Evolutionary conservation across 2,888 invertebrate genomes (phyloP), one percentile per base, ranked within the genome.

Genomic region (Drosophila birchii): DNA sequence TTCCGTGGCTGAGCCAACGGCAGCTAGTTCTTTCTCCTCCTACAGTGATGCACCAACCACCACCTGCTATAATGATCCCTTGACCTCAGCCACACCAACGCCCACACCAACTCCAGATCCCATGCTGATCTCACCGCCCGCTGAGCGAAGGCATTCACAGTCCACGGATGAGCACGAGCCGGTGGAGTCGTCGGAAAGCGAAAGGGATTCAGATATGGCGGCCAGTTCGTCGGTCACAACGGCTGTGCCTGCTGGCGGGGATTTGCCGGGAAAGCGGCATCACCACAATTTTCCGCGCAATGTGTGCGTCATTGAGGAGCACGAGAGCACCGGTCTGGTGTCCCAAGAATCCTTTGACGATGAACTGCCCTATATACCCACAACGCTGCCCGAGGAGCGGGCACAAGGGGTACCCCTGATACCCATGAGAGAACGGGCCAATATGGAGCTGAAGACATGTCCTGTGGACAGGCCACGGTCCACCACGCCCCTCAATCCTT

Each of bases 351-450:
- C 97, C 43, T 96, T 96, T 90, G 97, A 97, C 88, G 96, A 96
- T 85, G 96, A 97, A 92, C 93, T 97, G 89, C 97, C 97, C 3
- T 97, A 97, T 91, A 95, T 97, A 88, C 97, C 97, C 64, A 97
- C 97, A n/a, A 97, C 97, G 61, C 93, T 97, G 89, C 97, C 97
- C 23, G 94, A 95, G 91, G 97, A 97, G 93, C 95, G 97, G 76
- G 95, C 97, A 18, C 94, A 96, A 74, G 97, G 96, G 32, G 93
- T 97, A 78, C 96, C 97, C 20, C 95, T 97, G 88, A 94, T 97
- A 77, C 97, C 97, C 29, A 95, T 97, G 82, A 95, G 95, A 88
- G 95, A 96, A 90, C 94, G 96, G 55, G 93, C 93, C 55, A 93
- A 93, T 23, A 93, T 93, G 90, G 94, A 95, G 89, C 93, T 95